Conservation (phyloP, 2,797 vertebrate species). For the Jordanella pulchra region DNA sequence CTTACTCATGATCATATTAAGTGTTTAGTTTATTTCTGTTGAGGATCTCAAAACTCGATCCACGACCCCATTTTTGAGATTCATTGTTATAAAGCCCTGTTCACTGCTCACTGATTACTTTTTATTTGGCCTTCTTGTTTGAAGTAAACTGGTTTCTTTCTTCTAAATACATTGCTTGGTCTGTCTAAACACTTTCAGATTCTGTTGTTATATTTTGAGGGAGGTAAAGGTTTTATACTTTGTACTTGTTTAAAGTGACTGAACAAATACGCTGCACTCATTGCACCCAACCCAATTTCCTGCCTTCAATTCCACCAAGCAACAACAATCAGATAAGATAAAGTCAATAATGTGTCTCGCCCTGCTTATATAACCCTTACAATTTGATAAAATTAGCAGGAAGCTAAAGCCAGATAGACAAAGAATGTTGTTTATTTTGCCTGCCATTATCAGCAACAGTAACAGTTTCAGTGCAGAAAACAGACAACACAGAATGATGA, state of each 20-base stretch:
- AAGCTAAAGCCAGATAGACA: conserved; percentile 40
- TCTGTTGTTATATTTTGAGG: conserved; percentile 4
- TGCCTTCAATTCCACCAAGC: conserved; percentile 56
- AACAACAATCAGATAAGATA: conserved; percentile 51
- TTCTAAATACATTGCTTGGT: conserved; percentile 20
- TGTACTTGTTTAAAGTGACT: conserved; percentile 51
- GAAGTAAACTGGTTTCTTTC: conserved; percentile 21
- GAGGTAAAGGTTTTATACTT: conserved; percentile 16
- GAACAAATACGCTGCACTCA: conserved; percentile 59
- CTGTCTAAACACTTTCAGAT: conserved; percentile 44
- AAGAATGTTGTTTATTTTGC: conserved; percentile 26
- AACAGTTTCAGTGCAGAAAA: conserved; percentile 2
- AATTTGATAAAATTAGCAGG: conserved; percentile 36
- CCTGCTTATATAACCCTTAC: conserved; percentile 47
- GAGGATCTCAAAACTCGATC: no score
- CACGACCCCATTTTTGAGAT: no score
- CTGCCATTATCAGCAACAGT: conserved; percentile 19
- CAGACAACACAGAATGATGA: neutral
- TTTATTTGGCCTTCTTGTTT: conserved; percentile 26
- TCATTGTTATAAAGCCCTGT: no score
- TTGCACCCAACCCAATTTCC: conserved; percentile 52
- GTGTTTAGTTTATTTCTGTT: no score
- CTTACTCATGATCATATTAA: no score
- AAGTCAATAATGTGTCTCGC: conserved; percentile 35
- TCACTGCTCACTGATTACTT: conserved; percentile 5